Conservation (phyloP, 2,888 invertebrate species). For the Mantis religiosa region DNA sequence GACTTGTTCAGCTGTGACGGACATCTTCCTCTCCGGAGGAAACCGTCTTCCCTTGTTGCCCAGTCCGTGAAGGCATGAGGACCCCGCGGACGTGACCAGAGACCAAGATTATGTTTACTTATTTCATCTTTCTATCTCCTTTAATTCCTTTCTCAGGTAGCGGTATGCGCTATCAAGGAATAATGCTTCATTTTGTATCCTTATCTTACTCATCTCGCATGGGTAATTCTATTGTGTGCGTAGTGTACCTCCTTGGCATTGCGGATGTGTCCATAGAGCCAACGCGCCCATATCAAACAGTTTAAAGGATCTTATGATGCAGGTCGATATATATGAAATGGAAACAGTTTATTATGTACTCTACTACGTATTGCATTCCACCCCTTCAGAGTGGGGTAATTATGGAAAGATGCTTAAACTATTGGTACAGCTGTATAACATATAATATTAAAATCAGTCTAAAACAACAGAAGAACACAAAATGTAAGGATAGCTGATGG, state of each 20-base stretch:
- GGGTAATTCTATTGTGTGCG: not conserved
- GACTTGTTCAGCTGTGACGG: not conserved
- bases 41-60: not conserved
- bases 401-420: too few species aligned
- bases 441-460: too few species aligned
- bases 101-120: not conserved
- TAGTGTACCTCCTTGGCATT: not conserved
- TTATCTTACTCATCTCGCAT: not conserved
- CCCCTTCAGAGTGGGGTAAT: too few species aligned
- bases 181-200: not conserved
- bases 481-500: too few species aligned
- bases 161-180: not conserved
- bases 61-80: not conserved
- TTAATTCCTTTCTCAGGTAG: not conserved
- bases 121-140: not conserved
- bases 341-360: too few species aligned
- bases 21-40: not conserved
- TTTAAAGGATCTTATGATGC: not conserved
- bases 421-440: too few species aligned
- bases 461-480: too few species aligned
- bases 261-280: not conserved
- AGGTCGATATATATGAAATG: too few species aligned
- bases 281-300: not conserved
- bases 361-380: too few species aligned
- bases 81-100: not conserved